Conservation (phyloP, 2,797 vertebrate species). For the Cyprinodon diabolis region DNA sequence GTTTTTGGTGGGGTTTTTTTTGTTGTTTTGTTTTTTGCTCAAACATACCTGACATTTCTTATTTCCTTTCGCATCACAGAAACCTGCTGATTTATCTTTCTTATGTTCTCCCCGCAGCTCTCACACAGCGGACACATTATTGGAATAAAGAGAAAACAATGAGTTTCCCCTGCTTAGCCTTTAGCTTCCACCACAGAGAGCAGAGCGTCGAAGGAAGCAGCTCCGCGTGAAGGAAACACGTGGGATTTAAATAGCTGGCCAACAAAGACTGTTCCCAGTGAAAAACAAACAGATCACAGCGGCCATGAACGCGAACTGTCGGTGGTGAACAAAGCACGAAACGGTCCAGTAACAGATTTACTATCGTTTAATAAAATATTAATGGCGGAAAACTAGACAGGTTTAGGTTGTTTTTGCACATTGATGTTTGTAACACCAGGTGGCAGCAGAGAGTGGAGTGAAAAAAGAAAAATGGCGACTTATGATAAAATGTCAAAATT, state of each 20-base stretch:
- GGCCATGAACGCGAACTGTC: fast-evolving
- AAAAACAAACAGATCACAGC: not conserved
- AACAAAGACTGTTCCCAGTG: conserved; percentile 44
- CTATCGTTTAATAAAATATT: fast-evolving
- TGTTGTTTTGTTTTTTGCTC: too few relatives aligned
- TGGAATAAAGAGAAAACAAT: not conserved
- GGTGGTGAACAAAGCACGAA: not conserved
- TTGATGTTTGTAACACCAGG: conserved; percentile 7
- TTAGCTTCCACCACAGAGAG: not conserved
- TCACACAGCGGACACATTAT: conserved; percentile 61
- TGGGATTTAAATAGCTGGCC: conserved; percentile 47
- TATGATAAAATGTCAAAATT: not conserved
- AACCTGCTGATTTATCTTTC: conserved; percentile 73
- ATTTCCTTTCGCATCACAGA: conserved; percentile 83
- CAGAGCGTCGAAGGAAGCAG: not conserved
- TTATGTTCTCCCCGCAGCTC: conserved; percentile 48
- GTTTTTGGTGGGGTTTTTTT: not conserved
- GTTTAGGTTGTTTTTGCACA: not conserved
- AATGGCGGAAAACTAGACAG: not conserved
- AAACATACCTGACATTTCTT: conserved; percentile 81
- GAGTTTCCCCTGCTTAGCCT: not conserved
- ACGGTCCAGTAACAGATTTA: not conserved
- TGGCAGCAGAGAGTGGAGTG: conserved; percentile 10
- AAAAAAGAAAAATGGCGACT: not conserved
- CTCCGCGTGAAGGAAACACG: conserved; percentile 40